These are phyloP conservation scores for Gisinianus flammeolus DNA, from an alignment of 2,888 invertebrate species.

Conservation along the genomic window DNA sequence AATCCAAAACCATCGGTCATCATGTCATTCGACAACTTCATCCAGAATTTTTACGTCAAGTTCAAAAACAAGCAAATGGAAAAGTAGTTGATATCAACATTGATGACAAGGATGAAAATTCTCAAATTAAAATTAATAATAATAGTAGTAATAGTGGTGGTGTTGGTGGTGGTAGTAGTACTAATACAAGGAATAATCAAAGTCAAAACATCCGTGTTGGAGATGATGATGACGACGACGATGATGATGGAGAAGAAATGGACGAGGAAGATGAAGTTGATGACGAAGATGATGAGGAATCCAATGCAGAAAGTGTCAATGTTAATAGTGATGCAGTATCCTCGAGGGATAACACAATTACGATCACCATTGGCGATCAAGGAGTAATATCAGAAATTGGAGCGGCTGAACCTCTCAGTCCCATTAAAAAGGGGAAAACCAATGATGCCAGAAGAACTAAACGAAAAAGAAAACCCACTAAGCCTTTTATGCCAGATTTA, in stretches of 20 bases:
- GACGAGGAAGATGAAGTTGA: slow-evolving; percentile 57
- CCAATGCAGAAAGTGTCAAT: slow-evolving; percentile 80
- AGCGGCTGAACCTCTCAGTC: neutral
- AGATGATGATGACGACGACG: slow-evolving; percentile 59
- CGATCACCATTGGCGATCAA: slow-evolving; percentile 33
- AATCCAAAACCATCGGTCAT: slow-evolving; percentile 11
- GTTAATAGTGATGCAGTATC: slow-evolving; percentile 60
- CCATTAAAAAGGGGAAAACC: neutral
- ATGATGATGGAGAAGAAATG: slow-evolving; percentile 59
- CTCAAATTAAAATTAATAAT: neutral
- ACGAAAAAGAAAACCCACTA: slow-evolving; percentile 49
- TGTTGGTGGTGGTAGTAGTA: neutral
- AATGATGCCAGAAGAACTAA: slow-evolving; percentile 40
- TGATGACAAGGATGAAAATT: slow-evolving; percentile 13
- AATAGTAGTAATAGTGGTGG: neutral
- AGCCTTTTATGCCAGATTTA: slow-evolving; percentile 46
- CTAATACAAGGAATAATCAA: neutral
- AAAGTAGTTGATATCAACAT: slow-evolving; percentile 28
- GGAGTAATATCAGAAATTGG: slow-evolving; percentile 38
- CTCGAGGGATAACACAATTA: slow-evolving; percentile 23
- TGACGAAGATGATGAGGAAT: slow-evolving; percentile 70
- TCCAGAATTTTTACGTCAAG: slow-evolving; percentile 31
- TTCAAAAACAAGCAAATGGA: slow-evolving; percentile 29
- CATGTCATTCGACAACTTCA: slow-evolving; percentile 30
- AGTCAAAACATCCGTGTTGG: neutral